Percentiles rank a stretch among this genome's conserved stretches.
These are phyloP conservation scores for Flexamia atlantica DNA, from an alignment of 2,888 invertebrate species.

Conservation along the genomic window DNA sequence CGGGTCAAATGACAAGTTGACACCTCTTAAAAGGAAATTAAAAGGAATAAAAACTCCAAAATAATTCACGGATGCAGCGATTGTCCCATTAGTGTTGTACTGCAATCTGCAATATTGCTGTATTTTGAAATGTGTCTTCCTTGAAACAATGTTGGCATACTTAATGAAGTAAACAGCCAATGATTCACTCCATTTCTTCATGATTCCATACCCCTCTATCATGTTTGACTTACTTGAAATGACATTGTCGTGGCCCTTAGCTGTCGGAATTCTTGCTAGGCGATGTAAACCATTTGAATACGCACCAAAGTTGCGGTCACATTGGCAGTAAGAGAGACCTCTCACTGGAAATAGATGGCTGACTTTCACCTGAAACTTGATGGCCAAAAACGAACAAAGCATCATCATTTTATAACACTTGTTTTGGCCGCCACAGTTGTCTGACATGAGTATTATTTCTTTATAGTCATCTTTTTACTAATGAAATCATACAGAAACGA, in stretches of 20 bases:
- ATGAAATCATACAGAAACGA: not conserved
- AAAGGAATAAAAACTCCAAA: too few relatives aligned
- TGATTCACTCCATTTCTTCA: too few relatives aligned
- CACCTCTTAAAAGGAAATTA: too few relatives aligned
- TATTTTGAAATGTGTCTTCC: too few relatives aligned
- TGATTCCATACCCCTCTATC: not conserved
- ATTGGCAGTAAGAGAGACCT: not conserved
- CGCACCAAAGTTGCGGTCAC: not conserved
- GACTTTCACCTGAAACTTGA: not conserved
- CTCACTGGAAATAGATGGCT: not conserved
- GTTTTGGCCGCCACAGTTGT: not conserved
- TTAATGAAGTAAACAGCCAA: too few relatives aligned
- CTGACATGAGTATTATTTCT: not conserved
- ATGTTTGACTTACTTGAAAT: not conserved
- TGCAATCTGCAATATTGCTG: too few relatives aligned
- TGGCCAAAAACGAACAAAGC: not conserved
- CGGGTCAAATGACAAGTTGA: too few relatives aligned
- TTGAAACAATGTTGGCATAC: too few relatives aligned
- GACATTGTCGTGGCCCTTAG: not conserved
- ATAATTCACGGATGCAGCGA: too few relatives aligned
- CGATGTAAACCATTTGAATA: not conserved
- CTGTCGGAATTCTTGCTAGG: not conserved
- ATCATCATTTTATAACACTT: not conserved
- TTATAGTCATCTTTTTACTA: not conserved
- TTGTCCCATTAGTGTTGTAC: too few relatives aligned